phyloP scores from a whole-genome alignment of 2,888 invertebrate species.

The Electrophaes corylata region DNA sequence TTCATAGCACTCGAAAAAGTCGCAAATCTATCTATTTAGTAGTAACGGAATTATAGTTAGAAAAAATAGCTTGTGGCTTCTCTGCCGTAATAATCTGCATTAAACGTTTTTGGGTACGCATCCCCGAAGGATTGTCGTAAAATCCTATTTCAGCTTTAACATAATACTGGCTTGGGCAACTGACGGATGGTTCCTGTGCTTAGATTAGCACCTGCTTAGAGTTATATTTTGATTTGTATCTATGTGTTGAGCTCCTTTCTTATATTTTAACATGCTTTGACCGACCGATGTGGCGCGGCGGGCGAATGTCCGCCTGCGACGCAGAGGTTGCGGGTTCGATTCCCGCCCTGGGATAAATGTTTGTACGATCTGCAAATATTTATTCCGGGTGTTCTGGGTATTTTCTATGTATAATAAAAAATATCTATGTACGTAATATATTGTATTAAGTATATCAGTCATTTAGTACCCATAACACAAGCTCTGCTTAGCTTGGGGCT shows the following conservation, averaged over 20 bases:
- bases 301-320: no score
- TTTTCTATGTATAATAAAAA: no score
- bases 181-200: constrained; percentile 2
- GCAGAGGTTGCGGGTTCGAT: no score
- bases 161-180: constrained; percentile 34
- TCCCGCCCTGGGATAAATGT: no score
- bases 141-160: constrained; percentile 38
- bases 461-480: no score
- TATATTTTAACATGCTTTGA: background rate
- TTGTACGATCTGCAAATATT: no score
- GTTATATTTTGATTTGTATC: background rate
- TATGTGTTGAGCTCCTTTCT: background rate
- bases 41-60: constrained; percentile 34
- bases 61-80: constrained; percentile 35
- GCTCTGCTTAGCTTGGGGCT: no score
- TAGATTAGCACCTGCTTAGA: constrained; percentile 8
- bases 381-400: no score
- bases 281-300: background rate
- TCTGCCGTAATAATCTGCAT: constrained; percentile 43
- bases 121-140: constrained; percentile 35
- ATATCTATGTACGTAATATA: no score
- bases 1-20: constrained; percentile 21
- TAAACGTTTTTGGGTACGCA: constrained; percentile 41
- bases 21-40: constrained; percentile 26
- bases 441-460: no score